Base-by-base conservation (phyloP, 1,140 invertebrate genomes). In the Sitodiplosis mosellana region DNA sequence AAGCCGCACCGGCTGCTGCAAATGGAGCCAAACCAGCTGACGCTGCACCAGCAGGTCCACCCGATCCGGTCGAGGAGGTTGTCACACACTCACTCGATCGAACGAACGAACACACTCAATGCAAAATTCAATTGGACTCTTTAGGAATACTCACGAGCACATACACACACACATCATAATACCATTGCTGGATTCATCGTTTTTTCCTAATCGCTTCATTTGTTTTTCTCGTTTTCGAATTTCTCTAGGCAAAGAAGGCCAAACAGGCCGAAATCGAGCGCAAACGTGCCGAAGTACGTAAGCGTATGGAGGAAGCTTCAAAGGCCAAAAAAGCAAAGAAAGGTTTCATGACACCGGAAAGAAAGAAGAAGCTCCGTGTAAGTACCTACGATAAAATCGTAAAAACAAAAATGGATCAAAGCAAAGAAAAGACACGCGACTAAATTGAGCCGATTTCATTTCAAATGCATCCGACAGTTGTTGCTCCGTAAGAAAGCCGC, bases 401-500 rank as follows among this genome's bases (percentile, higher is more conserved):
- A n/a, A n/a, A n/a, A n/a, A n/a, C 19, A 43, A 8, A 43, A 15
- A 15, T 43, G 41, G 41, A 10, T 17, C 7, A 20, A 34, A 34
- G 14, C n/a, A n/a, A n/a, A n/a, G n/a, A n/a, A n/a, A n/a, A n/a
- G n/a, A n/a, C n/a, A n/a, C n/a, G n/a, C n/a, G n/a, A n/a, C n/a
- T n/a, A n/a, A n/a, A n/a, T n/a, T n/a, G n/a, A n/a, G n/a, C n/a
- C n/a, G n/a, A n/a, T n/a, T n/a, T n/a, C n/a, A n/a, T n/a, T n/a
- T n/a, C n/a, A n/a, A 11, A 17, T 19, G 34, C 27, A 36, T 21
- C 15, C 33, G 10, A 22, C 63, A 87, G 84, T 78, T 96, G 75
- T 74, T 99, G 72, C 77, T 99, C 73, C 93, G 96, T 83, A 93
- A 97, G 73, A 99, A 98, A 79, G 95, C 95, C 63, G 94, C 95